Base-by-base conservation (phyloP, 2,113 vertebrate species). In the Callaeas wilsoni region DNA sequence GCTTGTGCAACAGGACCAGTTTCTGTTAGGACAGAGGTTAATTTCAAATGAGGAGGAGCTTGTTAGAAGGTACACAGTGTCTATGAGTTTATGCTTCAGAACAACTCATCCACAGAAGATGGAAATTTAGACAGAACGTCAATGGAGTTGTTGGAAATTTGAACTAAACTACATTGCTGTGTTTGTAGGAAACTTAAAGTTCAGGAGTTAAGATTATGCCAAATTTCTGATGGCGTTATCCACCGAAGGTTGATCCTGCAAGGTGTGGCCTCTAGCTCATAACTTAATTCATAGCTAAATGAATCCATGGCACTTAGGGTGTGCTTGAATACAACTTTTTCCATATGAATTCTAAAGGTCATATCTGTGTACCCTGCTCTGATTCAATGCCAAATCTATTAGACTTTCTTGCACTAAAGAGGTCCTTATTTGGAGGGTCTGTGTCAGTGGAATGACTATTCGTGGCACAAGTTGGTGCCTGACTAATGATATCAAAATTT, bases 391-490 rank as follows among this genome's bases (percentile, higher is more conserved):
- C 85, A 96, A 63, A 81, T 60, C 42, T 52, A 2, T 30, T 18
- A 70, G 76, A 42, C 56, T 80, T 79, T 20, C 50, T 89, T 56
- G n/a, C 23, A 62, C n/a, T 59, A 20, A 67, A 85, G 50, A 76
- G 23, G 20, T 29, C 88, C 89, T 95, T 96, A 80, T 94, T 96
- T 86, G 84, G 94, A 82, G 6, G 87, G 11, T 35, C 27, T 77
- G 15, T 74, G 69, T 64, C 37, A 56, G 29, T 73, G 47, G 47
- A 53, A 88, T 90, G 67, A 88, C 90, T 91, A 25, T 80, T 92
- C 59, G 68, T 57, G 71, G 75, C 74, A 55, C 46, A 90, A 90
- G 59, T 80, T 84, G 37, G 7, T 81, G 37, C 49, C 76, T 94
- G 60, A 84, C 39, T 87, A 53, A 87, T 55, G 20, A 20, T 91